Conservation (phyloP, 2,797 vertebrate genomes). For the Ctenochaetus hawaiiensis region DNA sequence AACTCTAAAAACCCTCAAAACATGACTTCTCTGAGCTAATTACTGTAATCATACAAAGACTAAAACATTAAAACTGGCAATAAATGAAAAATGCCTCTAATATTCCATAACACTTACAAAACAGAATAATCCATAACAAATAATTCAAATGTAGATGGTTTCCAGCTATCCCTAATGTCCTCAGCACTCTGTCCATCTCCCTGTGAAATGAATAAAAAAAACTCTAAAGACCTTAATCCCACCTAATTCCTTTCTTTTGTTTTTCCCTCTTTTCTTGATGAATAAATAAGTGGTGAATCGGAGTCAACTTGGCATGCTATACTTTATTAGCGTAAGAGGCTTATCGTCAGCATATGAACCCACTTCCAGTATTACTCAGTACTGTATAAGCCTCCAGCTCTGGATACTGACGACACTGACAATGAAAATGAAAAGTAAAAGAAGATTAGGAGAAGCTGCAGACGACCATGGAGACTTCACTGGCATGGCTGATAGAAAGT, state of each 20-base stretch:
- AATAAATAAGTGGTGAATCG: constrained; percentile 58
- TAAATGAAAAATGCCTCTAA: constrained; percentile 11
- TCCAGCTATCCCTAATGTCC: constrained; percentile 33
- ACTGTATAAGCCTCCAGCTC: constrained; percentile 60
- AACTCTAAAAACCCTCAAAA: constrained; percentile 10
- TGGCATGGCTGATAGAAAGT: constrained; percentile 38
- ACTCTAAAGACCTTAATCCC: constrained; percentile 55
- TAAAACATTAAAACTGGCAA: constrained; percentile 2
- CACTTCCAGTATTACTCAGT: constrained; percentile 65
- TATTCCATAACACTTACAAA: constrained; percentile 18
- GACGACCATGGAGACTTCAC: constrained; percentile 43
- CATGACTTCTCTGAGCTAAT: constrained; percentile 15
- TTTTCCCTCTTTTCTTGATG: constrained; percentile 43
- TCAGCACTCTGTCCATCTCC: constrained; percentile 44
- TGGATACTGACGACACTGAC: constrained; percentile 62
- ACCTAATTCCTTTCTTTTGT: constrained; percentile 65
- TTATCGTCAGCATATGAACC: constrained; percentile 77
- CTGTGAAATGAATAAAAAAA: constrained; percentile 40
- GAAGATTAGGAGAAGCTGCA: constrained; percentile 65
- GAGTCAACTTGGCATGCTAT: constrained; percentile 67
- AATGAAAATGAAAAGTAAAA: constrained; percentile 65
- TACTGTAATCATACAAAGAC: constrained; percentile 8
- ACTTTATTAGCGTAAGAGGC: constrained; percentile 81
- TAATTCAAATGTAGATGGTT: constrained; percentile 30
- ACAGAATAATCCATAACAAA: constrained; percentile 28